phyloP scores from a whole-genome alignment of 2,113 vertebrate genomes.

The Pandion haliaetus region DNA sequence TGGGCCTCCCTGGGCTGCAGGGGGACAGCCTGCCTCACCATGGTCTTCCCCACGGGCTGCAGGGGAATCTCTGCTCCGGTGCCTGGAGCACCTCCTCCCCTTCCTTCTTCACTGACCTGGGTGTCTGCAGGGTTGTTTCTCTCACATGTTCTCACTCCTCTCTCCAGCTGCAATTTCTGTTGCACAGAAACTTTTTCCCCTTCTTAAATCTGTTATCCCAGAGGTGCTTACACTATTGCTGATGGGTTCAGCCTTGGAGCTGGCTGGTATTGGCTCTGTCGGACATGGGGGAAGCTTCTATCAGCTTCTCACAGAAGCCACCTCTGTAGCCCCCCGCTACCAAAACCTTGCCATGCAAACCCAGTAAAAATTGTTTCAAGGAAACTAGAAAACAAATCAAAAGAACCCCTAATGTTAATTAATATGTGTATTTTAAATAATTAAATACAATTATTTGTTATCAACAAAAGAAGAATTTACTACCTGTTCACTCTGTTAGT shows the following conservation, averaged over 20 bases:
- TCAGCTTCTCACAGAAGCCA: neutral
- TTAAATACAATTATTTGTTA: neutral
- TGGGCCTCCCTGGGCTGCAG: neutral
- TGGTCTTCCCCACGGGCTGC: neutral
- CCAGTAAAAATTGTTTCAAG: neutral
- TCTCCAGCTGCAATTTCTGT: no score
- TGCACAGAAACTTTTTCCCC: no score
- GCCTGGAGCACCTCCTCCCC: neutral
- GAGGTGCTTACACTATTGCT: no score
- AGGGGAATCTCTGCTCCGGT: neutral
- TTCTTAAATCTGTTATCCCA: no score
- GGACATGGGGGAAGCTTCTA: neutral
- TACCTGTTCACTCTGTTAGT: neutral
- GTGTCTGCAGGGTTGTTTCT: neutral
- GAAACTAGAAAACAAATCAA: neutral
- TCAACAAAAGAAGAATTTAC: neutral
- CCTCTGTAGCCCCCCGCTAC: rapidly evolving
- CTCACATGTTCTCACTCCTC: no score
- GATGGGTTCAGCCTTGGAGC: neutral
- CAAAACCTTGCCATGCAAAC: neutral
- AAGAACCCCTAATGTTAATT: neutral
- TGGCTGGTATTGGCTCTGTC: neutral
- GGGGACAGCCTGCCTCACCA: neutral
- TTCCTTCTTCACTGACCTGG: neutral
- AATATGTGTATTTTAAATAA: neutral